These are phyloP conservation scores for Cephus nigrinus DNA, from an alignment of 2,888 invertebrate genomes.

Conservation along the genomic window DNA sequence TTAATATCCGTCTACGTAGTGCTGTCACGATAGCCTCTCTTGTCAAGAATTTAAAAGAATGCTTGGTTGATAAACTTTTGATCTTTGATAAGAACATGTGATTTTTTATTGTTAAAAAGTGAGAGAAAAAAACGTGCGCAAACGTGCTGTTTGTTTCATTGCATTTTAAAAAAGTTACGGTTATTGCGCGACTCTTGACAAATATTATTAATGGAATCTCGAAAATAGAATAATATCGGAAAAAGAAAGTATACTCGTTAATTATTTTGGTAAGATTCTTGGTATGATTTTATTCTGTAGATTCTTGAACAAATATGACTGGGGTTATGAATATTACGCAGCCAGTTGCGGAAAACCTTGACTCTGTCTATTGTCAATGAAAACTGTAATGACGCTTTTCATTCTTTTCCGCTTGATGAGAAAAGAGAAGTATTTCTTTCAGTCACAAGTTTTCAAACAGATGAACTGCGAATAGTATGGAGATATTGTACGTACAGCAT, in stretches of 20 bases:
- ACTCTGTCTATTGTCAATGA: background rate
- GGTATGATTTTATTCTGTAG: too few species aligned
- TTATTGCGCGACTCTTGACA: background rate
- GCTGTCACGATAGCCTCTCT: too few species aligned
- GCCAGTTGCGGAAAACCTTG: background rate
- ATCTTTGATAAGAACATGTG: background rate
- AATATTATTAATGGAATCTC: background rate
- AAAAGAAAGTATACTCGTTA: background rate
- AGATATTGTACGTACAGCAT: background rate
- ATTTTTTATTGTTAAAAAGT: background rate
- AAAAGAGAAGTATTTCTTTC: background rate
- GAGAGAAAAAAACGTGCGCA: background rate
- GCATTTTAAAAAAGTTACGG: background rate
- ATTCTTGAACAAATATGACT: background rate
- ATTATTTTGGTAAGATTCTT: background rate
- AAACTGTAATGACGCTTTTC: background rate
- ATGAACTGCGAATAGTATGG: background rate
- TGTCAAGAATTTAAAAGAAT: too few species aligned
- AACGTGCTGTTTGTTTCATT: background rate
- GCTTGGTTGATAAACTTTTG: background rate
- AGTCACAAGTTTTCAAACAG: background rate
- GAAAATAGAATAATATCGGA: background rate
- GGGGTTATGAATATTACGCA: background rate
- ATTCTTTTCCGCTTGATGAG: background rate
- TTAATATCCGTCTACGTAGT: too few species aligned